Conservation (phyloP, 35 echinoderm and acorn worm genomes). For the Acanthaster planci region DNA sequence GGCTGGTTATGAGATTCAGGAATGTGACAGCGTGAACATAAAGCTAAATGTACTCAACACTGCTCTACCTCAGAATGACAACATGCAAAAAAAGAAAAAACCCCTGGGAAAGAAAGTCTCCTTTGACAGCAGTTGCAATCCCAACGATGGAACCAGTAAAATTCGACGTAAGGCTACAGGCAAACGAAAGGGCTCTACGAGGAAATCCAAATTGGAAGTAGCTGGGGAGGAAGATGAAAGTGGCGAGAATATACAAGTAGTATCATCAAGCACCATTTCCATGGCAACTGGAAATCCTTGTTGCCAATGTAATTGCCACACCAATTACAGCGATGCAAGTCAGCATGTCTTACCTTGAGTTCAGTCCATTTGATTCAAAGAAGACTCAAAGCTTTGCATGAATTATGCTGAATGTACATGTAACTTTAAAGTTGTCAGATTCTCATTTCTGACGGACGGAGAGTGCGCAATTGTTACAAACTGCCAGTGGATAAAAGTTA, state of each 20-base stretch:
- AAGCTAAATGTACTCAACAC: background rate
- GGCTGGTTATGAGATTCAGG: background rate
- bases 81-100: background rate
- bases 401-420: too few species aligned
- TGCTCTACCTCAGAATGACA: background rate
- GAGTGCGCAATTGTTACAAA: too few species aligned
- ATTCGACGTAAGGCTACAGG: background rate
- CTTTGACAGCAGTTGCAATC: conserved; percentile 20
- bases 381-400: too few species aligned
- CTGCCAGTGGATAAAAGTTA: too few species aligned
- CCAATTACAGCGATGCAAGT: background rate
- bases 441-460: too few species aligned
- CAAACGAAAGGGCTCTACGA: background rate
- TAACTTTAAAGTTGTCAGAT: too few species aligned
- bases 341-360: too few species aligned
- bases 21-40: background rate
- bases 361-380: too few species aligned
- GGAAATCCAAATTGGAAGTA: conserved; percentile 2
- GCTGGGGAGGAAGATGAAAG: background rate
- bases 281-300: background rate
- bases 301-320: background rate
- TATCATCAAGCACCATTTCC: background rate
- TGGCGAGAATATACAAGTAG: background rate
- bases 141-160: background rate
- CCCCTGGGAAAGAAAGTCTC: conserved; percentile 4